Evolutionary conservation across 2,113 vertebrate species (phyloP).

Genomic region (Anas platyrhynchos): DNA sequence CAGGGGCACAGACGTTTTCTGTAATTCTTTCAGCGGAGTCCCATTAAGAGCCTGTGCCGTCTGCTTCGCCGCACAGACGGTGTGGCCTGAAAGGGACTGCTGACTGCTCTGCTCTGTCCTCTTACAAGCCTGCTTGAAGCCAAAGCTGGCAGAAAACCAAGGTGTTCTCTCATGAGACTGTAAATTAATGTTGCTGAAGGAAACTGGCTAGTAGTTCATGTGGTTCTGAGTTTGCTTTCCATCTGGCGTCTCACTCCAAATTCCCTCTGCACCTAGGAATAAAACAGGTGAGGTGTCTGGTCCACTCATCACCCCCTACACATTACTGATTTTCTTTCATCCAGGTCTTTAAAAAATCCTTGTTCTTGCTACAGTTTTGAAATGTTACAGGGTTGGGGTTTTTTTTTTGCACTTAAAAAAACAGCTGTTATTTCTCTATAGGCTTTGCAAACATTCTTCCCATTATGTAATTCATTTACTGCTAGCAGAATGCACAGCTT

Average conservation of each 20-base stretch:
- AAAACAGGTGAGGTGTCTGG: slow-evolving; percentile 59
- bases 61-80: not conserved
- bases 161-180: slow-evolving; percentile 49
- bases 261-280: slow-evolving; percentile 48
- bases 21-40: not conserved
- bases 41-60: not conserved
- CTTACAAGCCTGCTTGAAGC: not conserved
- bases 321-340: slow-evolving; percentile 58
- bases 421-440: slow-evolving; percentile 61
- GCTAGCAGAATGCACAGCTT: slow-evolving; percentile 45
- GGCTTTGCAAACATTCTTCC: slow-evolving; percentile 37
- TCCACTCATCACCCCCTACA: slow-evolving; percentile 51
- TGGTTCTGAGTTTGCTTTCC: slow-evolving; percentile 43
- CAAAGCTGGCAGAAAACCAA: slow-evolving; percentile 59
- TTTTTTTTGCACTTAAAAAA: slow-evolving; percentile 17
- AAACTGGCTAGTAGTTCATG: slow-evolving; percentile 41
- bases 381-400: not conserved
- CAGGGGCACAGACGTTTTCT: not conserved
- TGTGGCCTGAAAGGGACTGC: not conserved
- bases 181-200: slow-evolving; percentile 63
- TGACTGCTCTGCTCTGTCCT: not conserved
- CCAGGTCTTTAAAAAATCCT: not conserved
- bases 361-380: slow-evolving; percentile 5
- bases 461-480: slow-evolving; percentile 58
- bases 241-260: slow-evolving; percentile 34